Base-by-base conservation (phyloP, 2,797 vertebrate genomes). In the Synanceia verrucosa region DNA sequence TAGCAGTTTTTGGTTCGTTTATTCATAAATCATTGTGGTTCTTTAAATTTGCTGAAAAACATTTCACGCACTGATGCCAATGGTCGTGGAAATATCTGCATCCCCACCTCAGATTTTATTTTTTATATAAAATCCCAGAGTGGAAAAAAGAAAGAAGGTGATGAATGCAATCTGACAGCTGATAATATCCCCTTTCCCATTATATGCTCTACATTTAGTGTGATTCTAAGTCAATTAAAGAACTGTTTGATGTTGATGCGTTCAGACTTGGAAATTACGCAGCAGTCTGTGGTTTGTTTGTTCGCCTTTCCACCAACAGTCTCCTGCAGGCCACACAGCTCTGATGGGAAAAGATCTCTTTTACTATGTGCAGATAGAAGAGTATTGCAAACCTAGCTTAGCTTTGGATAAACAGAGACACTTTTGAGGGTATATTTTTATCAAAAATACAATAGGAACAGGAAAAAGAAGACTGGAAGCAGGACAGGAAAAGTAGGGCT, bases 161-260 rank as follows among this genome's bases (percentile, higher is more conserved):
- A 91, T 86, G 78, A 91, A 94, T 93, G 79, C 79, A 74, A 90
- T 68, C 82, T 89, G 92, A 93, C 91, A 92, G 88, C 81, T 86
- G 82, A 87, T 93, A 93, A 92, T 91, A 90, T 90, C 88, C 81
- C 44, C 68, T 79, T 92, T 89, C 84, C 87, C 86, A 83, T 90
- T 80, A 82, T 86, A 66, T 79, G 83, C 82, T 78, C 84, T 75
- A 59, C 73, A 78, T 90, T 93, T 88, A 90, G 76, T 88, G 82
- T 81, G 83, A 91, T 89, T 93, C 84, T 78, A 86, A 91, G 89
- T 81, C 88, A 93, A 92, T 93, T 94, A 94, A 91, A 85, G 73
- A 90, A 85, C 83, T 78, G 87, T 80, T 91, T 93, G 91, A 93
- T 88, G 86, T 84, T 93, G 90, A 93, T 90, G 78, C 67, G 78